Evolutionary conservation across 2,113 vertebrate species (phyloP), one percentile per base, ranked within the genome.

Genomic region (Furnarius figulus): DNA sequence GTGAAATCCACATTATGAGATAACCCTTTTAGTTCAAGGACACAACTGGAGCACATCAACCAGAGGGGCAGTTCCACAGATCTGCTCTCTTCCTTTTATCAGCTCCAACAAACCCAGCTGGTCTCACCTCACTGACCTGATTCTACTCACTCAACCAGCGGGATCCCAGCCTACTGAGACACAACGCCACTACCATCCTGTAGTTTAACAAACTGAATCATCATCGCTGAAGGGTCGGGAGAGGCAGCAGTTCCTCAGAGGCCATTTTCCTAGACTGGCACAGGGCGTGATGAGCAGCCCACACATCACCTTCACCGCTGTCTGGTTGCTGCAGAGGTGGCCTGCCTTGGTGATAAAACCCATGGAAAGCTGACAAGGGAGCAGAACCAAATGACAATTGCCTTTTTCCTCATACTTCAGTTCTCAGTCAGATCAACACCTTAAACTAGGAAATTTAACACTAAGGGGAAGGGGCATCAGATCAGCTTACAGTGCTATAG

Each of bases 261-360:
- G 35, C 5, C 2, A 0, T 35, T 10, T 35, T 10, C 12, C n/a
- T 3, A 23, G 18, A 42, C 44, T 1, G 49, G n/a, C 71, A 21
- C 53, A 31, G 53, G 30, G 39, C 2, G 33, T 30, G 75, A 30
- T 4, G 40, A 79, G 37, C 22, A 20, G n/a, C n/a, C 66, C 40
- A 28, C 1, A 9, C 46, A 10, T 8, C 0, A 1, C 44, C 46
- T 1, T 28, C 7, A 4, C 20, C 2, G 1, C 4, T 2, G 0
- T 10, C 33, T 9, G 4, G 31, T 3, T 53, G 79, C n/a, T 24
- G 71, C 78, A 82, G 33, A 61, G 39, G 18, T 28, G 49, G 6
- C 50, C 46, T 35, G 63, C 20, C 58, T 5, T 12, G 31, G 27
- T 81, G 80, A 52, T 18, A 27, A 30, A 24, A 37, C 42, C 47